Evolutionary conservation across 2,113 vertebrate species (phyloP).

Genomic region (Rhinopomastus cyanomelas): DNA sequence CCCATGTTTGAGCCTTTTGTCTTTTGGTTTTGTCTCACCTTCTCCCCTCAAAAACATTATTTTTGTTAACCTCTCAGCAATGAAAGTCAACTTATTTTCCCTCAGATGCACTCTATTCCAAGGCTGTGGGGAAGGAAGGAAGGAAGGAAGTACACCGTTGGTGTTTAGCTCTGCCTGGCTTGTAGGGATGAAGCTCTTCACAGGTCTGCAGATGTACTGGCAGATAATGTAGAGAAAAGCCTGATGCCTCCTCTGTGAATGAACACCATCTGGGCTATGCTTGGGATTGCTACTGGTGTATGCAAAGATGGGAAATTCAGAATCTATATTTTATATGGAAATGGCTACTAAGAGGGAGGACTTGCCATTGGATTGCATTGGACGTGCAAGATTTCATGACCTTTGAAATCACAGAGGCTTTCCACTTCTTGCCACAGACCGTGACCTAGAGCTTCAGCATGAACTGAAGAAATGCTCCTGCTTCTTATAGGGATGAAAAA

Average conservation of each 20-base stretch:
- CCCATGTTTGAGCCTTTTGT: not conserved
- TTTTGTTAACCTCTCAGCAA: not conserved
- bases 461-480: not conserved
- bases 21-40: not conserved
- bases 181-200: not conserved
- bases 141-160: accelerated
- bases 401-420: not conserved
- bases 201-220: not conserved
- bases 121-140: not conserved
- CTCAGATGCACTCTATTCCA: not conserved
- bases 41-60: not conserved
- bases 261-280: not conserved
- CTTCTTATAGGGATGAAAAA: not conserved
- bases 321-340: not conserved
- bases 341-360: not conserved
- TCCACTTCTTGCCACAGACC: not conserved
- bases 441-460: not conserved
- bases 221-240: not conserved
- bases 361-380: not conserved
- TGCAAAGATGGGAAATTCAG: not conserved
- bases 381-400: not conserved
- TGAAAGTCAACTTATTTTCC: not conserved
- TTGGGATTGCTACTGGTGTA: not conserved
- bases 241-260: not conserved
- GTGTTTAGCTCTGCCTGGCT: not conserved